These are phyloP conservation scores for Archips xylosteana DNA, from an alignment of 2,888 invertebrate genomes.

Conservation along the genomic window DNA sequence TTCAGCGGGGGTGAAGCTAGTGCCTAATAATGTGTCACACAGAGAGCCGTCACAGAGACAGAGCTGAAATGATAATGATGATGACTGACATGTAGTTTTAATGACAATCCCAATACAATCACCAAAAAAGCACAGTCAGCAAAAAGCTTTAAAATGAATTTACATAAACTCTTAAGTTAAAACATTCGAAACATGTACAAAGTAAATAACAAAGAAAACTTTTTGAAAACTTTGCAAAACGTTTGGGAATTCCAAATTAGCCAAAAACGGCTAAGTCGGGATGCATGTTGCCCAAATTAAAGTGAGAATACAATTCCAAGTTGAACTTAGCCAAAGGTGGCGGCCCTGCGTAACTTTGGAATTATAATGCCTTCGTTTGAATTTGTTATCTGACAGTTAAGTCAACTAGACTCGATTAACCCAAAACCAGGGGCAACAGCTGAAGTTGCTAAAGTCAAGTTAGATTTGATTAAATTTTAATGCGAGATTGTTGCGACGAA, in stretches of 20 bases:
- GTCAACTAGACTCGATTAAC: slow-evolving; percentile 15
- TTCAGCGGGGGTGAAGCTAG: too few species aligned
- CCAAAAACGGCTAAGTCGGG: background rate
- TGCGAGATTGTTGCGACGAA: background rate
- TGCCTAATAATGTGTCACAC: too few species aligned
- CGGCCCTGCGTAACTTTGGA: slow-evolving; percentile 7
- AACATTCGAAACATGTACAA: background rate
- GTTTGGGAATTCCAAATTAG: background rate
- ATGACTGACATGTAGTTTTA: too few species aligned
- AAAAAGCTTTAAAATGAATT: too few species aligned
- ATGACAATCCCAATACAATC: too few species aligned
- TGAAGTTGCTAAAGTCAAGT: slow-evolving; percentile 19
- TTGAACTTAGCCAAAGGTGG: slow-evolving; percentile 9
- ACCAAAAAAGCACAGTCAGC: too few species aligned
- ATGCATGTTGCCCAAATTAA: slow-evolving; percentile 9
- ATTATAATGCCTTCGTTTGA: slow-evolving; percentile 28
- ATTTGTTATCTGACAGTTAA: slow-evolving; percentile 18
- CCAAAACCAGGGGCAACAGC: background rate
- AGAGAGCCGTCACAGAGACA: too few species aligned
- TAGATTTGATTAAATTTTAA: slow-evolving; percentile 23
- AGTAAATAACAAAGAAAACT: background rate
- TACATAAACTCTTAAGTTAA: too few species aligned
- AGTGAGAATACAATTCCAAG: slow-evolving; percentile 1
- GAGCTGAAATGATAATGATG: too few species aligned
- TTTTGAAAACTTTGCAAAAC: background rate